phyloP scores from a whole-genome alignment of 1,140 invertebrate genomes.

The Drosophila ercepeae region DNA sequence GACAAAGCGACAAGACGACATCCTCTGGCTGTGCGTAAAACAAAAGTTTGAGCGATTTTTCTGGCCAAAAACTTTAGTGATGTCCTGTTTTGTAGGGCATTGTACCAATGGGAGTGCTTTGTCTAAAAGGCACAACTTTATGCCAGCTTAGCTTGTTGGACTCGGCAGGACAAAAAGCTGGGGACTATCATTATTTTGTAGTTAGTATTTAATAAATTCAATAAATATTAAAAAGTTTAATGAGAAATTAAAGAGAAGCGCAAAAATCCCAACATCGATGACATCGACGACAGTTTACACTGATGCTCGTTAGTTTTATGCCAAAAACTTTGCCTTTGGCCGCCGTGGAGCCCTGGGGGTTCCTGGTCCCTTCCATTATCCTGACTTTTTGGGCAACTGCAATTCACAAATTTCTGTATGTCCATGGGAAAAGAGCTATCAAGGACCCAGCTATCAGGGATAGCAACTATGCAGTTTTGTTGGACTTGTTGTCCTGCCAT shows the following conservation, averaged over 20 bases:
- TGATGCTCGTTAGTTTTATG: slow-evolving; percentile 69
- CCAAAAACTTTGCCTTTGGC: slow-evolving; percentile 52
- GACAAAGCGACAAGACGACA: slow-evolving; percentile 10
- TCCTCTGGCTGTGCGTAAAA: slow-evolving; percentile 45
- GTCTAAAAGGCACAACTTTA: slow-evolving; percentile 33
- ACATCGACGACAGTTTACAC: slow-evolving; percentile 64
- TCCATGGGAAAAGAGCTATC: slow-evolving; percentile 39
- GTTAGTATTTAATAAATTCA: no score
- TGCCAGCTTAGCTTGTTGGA: slow-evolving; percentile 13
- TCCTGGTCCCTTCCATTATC: neutral
- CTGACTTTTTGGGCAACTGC: slow-evolving; percentile 27
- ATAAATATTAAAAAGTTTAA: slow-evolving; percentile 59
- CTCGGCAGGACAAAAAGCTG: no score
- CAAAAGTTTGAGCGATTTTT: slow-evolving; percentile 62
- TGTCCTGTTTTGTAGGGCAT: slow-evolving; percentile 30
- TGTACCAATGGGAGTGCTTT: slow-evolving; percentile 24
- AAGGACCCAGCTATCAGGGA: slow-evolving; percentile 21
- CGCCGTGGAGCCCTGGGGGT: no score
- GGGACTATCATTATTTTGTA: no score
- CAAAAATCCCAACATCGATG: slow-evolving; percentile 13
- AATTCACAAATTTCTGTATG: slow-evolving; percentile 59
- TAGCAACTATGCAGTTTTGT: slow-evolving; percentile 35
- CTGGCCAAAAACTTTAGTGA: slow-evolving; percentile 39
- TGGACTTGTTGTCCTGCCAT: slow-evolving; percentile 56
- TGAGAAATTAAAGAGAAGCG: slow-evolving; percentile 44